Conservation (phyloP, 2,888 invertebrate genomes). For the Lathronympha strigana region DNA sequence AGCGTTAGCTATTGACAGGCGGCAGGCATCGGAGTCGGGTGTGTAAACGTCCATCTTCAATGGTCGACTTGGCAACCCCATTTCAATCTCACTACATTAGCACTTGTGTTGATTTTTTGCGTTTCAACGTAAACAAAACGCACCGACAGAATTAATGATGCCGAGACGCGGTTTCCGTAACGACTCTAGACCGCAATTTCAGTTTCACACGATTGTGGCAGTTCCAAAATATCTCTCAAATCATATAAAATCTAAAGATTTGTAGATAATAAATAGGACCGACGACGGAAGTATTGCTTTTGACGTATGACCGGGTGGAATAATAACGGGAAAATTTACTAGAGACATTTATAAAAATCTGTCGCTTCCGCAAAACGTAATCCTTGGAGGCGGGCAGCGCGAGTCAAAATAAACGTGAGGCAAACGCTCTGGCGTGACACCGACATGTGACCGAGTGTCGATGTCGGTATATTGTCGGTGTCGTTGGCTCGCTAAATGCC, state of each 20-base stretch:
- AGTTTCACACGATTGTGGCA: slow-evolving; percentile 62
- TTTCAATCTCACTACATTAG: slow-evolving; percentile 70
- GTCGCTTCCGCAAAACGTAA: slow-evolving; percentile 57
- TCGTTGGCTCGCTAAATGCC: neutral
- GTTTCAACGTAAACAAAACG: slow-evolving; percentile 65
- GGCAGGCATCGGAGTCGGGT: slow-evolving; percentile 26
- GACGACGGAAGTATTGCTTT: slow-evolving; percentile 69
- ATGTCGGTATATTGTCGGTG: no score
- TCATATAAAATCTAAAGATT: slow-evolving; percentile 62
- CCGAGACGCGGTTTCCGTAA: slow-evolving; percentile 53
- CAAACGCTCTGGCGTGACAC: slow-evolving; percentile 46
- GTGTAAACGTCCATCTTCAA: slow-evolving; percentile 42
- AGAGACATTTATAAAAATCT: slow-evolving; percentile 60
- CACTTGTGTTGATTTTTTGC: slow-evolving; percentile 61
- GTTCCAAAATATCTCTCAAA: slow-evolving; percentile 73
- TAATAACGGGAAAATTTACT: slow-evolving; percentile 64
- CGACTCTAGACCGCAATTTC: slow-evolving; percentile 63
- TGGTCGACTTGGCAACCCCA: slow-evolving; percentile 45
- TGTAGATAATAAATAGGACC: slow-evolving; percentile 70
- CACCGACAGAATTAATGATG: slow-evolving; percentile 67
- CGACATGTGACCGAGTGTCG: slow-evolving; percentile 31
- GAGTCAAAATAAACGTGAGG: slow-evolving; percentile 65
- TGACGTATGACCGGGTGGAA: slow-evolving; percentile 59
- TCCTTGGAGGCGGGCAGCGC: slow-evolving; percentile 54
- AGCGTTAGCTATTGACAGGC: slow-evolving; percentile 28